Evolutionary conservation across 2,797 vertebrate genomes (phyloP), one percentile per base, ranked within the genome.

Genomic region (Delichon dasypus): DNA sequence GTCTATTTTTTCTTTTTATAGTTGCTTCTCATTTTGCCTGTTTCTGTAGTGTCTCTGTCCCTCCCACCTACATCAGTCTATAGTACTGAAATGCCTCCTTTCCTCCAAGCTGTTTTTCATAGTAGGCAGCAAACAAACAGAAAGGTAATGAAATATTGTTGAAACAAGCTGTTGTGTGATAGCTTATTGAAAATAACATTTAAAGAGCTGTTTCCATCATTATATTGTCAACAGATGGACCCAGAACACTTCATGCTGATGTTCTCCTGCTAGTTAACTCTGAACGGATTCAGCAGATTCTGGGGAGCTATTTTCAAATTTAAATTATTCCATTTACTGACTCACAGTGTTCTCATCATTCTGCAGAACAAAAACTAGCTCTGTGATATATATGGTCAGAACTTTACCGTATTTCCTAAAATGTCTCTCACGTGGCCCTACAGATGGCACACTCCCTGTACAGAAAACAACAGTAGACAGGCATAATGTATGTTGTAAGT

Each of bases 211-310:
- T 97, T 97, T 97, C 89, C 94, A 70, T 97, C 89, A 91, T 97
- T 95, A 89, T 97, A 96, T 95, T 98, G 95, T 95, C 97, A 97
- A 97, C 97, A 98, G 98, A 98, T 98, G 97, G 97, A 97, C 95
- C 84, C 95, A 96, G 97, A 97, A 97, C 97, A 90, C 92, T 95
- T 95, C 97, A 98, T 94, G 95, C 88, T 96, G 93, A 54, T 97
- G 74, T 94, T 97, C 92, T 96, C 85, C 91, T 97, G 85, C 93
- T 97, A 92, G 78, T 94, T 97, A 68, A 36, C 95, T 97, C 94
- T 95, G 96, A 98, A 97, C 96, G 96, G 85, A 93, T 88, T 97
- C 85, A 80, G 66, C 79, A 86, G 93, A 94, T 95, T 84, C 85
- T 73, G 57, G 75, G 77, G 50, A 97, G 87, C 70, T 84, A 67